A percentile compares a stretch with the other conserved stretches of the same genome.
These are phyloP conservation scores for Apamea monoglypha DNA, from an alignment of 2,888 invertebrate species.

Conservation along the genomic window DNA sequence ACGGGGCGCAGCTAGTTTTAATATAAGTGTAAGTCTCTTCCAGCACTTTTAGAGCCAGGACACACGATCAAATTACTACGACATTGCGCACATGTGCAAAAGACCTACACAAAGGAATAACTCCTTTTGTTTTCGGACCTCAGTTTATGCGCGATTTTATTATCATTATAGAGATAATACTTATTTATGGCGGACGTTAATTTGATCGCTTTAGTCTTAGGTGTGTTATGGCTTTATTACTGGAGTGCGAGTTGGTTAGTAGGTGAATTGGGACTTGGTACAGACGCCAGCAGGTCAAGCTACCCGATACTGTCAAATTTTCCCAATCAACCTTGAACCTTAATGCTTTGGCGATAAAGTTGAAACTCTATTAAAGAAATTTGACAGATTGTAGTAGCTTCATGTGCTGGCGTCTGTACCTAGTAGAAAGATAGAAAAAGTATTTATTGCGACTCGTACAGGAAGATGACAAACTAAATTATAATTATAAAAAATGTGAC, in stretches of 20 bases:
- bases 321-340: too few species aligned
- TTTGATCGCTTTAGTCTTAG: conserved; percentile 46
- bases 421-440: too few species aligned
- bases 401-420: too few species aligned
- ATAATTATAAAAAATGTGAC: too few species aligned
- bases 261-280: neutral
- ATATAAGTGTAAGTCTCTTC: conserved; percentile 29
- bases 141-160: conserved; percentile 63
- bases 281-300: too few species aligned
- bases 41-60: conserved; percentile 5
- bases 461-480: too few species aligned
- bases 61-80: conserved; percentile 56
- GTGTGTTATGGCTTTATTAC: conserved; percentile 37
- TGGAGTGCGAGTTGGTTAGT: neutral
- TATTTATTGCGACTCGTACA: too few species aligned
- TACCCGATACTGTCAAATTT: too few species aligned
- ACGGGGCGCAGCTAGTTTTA: neutral
- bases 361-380: too few species aligned
- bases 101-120: conserved; percentile 62
- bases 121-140: conserved; percentile 62
- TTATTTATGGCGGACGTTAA: conserved; percentile 57
- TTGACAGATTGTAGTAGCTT: too few species aligned
- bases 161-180: conserved; percentile 61
- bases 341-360: too few species aligned
- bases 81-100: conserved; percentile 65